phyloP scores from a whole-genome alignment of 2,797 vertebrate genomes.

The Loris lydekkerianus region DNA sequence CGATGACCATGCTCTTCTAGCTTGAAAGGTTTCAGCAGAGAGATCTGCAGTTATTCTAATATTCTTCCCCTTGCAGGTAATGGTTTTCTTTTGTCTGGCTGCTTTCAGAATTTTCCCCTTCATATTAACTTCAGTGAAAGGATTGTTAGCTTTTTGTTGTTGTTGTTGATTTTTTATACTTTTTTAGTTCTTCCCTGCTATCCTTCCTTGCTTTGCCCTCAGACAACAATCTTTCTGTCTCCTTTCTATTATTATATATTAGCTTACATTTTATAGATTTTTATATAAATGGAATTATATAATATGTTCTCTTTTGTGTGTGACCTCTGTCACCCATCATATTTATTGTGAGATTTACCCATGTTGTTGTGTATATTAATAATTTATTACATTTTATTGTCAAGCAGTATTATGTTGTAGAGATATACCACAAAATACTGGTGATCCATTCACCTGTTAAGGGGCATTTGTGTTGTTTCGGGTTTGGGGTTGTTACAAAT shows the following conservation, averaged over 20 bases:
- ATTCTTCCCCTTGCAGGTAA: no score
- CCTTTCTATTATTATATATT: neutral
- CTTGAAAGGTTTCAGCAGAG: no score
- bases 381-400: neutral
- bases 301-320: neutral
- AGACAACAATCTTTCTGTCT: neutral
- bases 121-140: no score
- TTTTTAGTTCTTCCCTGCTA: neutral
- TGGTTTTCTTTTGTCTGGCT: no score
- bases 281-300: neutral
- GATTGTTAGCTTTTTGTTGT: no score
- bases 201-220: neutral
- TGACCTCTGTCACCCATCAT: neutral
- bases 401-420: neutral
- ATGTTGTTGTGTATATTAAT: neutral
- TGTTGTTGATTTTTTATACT: neutral
- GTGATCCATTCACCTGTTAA: neutral
- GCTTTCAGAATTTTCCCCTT: no score
- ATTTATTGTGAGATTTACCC: neutral
- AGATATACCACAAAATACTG: neutral
- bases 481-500: neutral
- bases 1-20: no score
- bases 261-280: conserved; percentile 11
- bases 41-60: no score
- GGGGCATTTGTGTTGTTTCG: neutral